phyloP scores from a whole-genome alignment of 1,140 invertebrate species.

The Zelostemma sp. region DNA sequence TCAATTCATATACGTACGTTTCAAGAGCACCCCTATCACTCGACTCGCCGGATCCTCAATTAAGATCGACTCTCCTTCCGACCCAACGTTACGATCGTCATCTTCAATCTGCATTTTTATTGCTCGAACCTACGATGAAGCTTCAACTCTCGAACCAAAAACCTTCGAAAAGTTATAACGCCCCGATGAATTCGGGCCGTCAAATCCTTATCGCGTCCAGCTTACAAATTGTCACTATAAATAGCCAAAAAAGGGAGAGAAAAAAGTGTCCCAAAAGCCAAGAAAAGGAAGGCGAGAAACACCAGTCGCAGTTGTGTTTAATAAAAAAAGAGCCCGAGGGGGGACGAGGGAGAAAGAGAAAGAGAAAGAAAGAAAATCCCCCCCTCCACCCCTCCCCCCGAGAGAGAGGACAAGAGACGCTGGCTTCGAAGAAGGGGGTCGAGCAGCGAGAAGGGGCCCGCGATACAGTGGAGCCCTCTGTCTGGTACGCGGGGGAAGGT shows the following conservation, averaged over 20 bases:
- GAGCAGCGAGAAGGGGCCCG: slow-evolving; percentile 27
- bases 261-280: too few species aligned
- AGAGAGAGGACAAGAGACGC: slow-evolving; percentile 40
- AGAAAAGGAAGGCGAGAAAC: too few species aligned
- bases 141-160: too few species aligned
- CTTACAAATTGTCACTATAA: too few species aligned
- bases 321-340: slow-evolving; percentile 12
- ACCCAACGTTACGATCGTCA: not conserved
- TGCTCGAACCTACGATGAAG: too few species aligned
- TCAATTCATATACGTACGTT: slow-evolving; percentile 4
- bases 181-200: too few species aligned
- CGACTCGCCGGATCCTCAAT: not conserved
- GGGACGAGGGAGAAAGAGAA: slow-evolving; percentile 12
- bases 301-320: slow-evolving; percentile 30
- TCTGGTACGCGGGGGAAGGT: slow-evolving; percentile 51
- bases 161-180: too few species aligned
- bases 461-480: slow-evolving; percentile 55
- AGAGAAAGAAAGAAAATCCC: slow-evolving; percentile 10
- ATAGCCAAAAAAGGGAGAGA: too few species aligned
- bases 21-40: slow-evolving; percentile 18
- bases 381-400: too few species aligned
- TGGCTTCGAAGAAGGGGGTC: slow-evolving; percentile 13
- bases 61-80: not conserved
- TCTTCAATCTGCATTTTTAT: too few species aligned
- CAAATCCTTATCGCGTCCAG: too few species aligned